These are phyloP conservation scores for Dromococcyx pavoninus DNA, from an alignment of 2,797 vertebrate genomes.

Conservation along the genomic window DNA sequence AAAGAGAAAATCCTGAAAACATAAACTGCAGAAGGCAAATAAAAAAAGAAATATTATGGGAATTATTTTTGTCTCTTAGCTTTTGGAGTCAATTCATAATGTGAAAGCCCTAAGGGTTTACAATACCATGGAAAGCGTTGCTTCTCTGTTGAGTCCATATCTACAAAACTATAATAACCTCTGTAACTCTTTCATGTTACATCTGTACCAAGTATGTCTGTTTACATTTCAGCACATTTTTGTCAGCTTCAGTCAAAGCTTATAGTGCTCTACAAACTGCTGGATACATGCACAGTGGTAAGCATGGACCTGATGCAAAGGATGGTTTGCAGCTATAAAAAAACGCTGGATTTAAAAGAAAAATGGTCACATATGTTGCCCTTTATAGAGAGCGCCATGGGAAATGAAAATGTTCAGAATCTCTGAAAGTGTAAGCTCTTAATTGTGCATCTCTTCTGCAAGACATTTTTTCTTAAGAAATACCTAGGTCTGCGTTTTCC, in stretches of 20 bases:
- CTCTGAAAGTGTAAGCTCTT: neutral
- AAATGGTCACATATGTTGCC: neutral
- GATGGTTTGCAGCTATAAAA: neutral
- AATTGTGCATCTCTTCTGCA: neutral
- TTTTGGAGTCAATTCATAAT: neutral
- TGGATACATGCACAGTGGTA: neutral
- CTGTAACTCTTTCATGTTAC: neutral
- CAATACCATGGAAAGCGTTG: neutral
- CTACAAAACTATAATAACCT: neutral
- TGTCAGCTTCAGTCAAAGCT: neutral
- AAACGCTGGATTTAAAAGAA: neutral
- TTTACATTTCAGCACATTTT: slow-evolving; percentile 42
- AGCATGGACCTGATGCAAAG: neutral
- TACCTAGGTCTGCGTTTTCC: neutral
- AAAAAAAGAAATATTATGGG: neutral
- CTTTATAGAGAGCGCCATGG: neutral
- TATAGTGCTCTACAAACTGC: neutral
- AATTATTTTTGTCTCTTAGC: neutral
- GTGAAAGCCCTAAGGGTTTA: neutral
- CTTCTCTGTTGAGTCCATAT: neutral
- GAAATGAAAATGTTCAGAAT: neutral
- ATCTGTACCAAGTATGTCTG: neutral
- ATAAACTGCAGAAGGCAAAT: neutral
- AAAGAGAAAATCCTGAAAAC: neutral
- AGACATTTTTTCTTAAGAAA: neutral